Evolutionary conservation across 2,797 vertebrate genomes (phyloP), one percentile per base, ranked within the genome.

Genomic region (Crenichthys baileyi): DNA sequence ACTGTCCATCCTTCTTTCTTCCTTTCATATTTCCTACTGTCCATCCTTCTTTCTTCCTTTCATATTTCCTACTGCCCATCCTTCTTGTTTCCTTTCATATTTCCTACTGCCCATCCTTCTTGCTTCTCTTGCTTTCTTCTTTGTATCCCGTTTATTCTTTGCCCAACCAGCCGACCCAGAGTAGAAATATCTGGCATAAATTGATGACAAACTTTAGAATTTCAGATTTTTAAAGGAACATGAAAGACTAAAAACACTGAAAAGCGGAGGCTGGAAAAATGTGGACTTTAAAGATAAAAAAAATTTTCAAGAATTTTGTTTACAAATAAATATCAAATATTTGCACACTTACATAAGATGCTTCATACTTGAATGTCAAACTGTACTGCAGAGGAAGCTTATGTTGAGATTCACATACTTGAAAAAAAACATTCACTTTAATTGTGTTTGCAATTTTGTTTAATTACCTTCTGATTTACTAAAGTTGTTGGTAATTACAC

Each of bases 401-500:
- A 48, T 50, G 20, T 71, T 18, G 29, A 76, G 12, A 18, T 83
- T 77, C 67, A 48, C 60, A 24, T 56, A 41, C 73, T 72, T 53
- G 3, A 5, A 68, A n/a, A 11, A 68, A 68, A 56, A 73, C 72
- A 24, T 83, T 75, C 18, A 29, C 39, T 65, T 70, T 44, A 65
- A 29, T 70, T 77, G 36, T 3, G 0, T 63, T 60, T 53, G 39
- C 41, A 63, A 18, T 80, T 74, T 76, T 74, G 73, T 75, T 55
- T 83, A 85, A 89, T 87, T 90, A 76, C 53, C 26, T 7, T 73
- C n/a, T 79, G 87, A 85, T 85, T 91, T 77, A 79, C 70, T 51
- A 36, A 77, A 50, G 76, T 72, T 81, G 61, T 24, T 65, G 50
- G 78, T 77, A 83, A 86, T 81, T 82, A 83, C 73, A 75, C 76